Percentiles rank a stretch among this genome's conserved stretches.
These are phyloP conservation scores for Auanema sp. DNA, from an alignment of 2,888 invertebrate genomes.

Conservation along the genomic window DNA sequence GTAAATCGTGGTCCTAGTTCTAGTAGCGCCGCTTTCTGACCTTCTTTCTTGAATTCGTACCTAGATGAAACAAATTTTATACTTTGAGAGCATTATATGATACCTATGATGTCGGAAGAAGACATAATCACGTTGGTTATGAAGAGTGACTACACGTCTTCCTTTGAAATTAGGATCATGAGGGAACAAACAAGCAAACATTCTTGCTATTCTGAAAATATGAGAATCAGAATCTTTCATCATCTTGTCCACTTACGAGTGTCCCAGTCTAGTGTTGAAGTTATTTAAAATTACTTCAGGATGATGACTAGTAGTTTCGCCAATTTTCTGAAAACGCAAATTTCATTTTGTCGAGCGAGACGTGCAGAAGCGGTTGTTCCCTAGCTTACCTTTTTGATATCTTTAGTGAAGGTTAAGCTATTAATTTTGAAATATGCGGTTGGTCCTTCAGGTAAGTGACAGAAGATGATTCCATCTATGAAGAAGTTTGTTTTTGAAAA, in stretches of 20 bases:
- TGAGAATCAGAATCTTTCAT: background rate
- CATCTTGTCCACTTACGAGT: slow-evolving; percentile 69
- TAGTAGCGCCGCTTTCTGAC: slow-evolving; percentile 75
- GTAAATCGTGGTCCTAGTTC: slow-evolving; percentile 98
- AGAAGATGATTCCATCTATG: slow-evolving; percentile 82
- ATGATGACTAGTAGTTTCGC: slow-evolving; percentile 80
- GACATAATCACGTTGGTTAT: slow-evolving; percentile 97
- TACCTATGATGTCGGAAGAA: slow-evolving; percentile 96
- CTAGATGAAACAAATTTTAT: slow-evolving; percentile 66
- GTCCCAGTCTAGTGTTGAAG: slow-evolving; percentile 89
- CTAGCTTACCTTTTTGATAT: slow-evolving; percentile 73
- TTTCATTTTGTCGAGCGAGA: background rate
- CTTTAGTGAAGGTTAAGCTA: slow-evolving; percentile 85
- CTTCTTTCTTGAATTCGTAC: slow-evolving; percentile 80
- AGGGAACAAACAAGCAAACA: slow-evolving; percentile 87
- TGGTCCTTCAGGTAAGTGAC: slow-evolving; percentile 93
- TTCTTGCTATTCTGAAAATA: slow-evolving; percentile 64
- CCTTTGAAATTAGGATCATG: slow-evolving; percentile 93
- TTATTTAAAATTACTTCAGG: slow-evolving; percentile 95
- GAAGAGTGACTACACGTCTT: slow-evolving; percentile 89
- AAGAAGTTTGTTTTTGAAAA: background rate
- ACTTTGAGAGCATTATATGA: background rate
- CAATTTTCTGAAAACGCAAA: slow-evolving; percentile 60
- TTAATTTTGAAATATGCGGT: slow-evolving; percentile 93
- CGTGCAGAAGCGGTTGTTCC: slow-evolving; percentile 1